Conservation (phyloP, 1,140 invertebrate species). For the Drosophila virilis region DNA sequence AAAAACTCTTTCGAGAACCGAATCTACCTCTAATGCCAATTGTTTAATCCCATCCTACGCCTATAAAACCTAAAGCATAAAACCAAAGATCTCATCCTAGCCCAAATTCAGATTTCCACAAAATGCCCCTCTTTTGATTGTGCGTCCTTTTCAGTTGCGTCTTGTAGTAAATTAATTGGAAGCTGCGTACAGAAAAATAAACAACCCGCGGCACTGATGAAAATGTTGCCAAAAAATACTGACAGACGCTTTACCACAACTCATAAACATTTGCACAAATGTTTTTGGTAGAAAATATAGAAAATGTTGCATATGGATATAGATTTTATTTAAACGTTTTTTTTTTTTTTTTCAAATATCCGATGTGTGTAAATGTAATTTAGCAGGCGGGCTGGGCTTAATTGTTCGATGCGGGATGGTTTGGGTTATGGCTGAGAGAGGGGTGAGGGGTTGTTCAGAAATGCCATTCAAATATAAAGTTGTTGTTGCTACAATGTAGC, state of each 20-base stretch:
- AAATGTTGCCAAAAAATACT: constrained; percentile 44
- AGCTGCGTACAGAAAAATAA: constrained; percentile 16
- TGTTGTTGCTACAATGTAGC: constrained; percentile 35
- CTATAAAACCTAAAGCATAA: neutral
- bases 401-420: neutral
- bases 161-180: constrained; percentile 49
- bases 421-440: no score
- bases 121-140: no score
- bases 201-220: constrained; percentile 45
- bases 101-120: no score
- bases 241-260: constrained; percentile 65
- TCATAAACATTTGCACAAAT: constrained; percentile 65
- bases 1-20: no score
- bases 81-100: neutral
- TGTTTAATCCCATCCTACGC: no score
- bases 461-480: constrained; percentile 46
- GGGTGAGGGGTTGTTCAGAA: neutral
- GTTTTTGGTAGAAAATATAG: constrained; percentile 19
- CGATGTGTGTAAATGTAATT: constrained; percentile 34
- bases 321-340: constrained; percentile 66
- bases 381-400: neutral
- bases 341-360: constrained; percentile 47
- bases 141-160: neutral
- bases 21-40: no score
- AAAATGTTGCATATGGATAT: constrained; percentile 27